A percentile compares a stretch with the other conserved stretches of the same genome.
Evolutionary conservation across 2,888 invertebrate species (phyloP).

Genomic region (Cheilosia variabilis): DNA sequence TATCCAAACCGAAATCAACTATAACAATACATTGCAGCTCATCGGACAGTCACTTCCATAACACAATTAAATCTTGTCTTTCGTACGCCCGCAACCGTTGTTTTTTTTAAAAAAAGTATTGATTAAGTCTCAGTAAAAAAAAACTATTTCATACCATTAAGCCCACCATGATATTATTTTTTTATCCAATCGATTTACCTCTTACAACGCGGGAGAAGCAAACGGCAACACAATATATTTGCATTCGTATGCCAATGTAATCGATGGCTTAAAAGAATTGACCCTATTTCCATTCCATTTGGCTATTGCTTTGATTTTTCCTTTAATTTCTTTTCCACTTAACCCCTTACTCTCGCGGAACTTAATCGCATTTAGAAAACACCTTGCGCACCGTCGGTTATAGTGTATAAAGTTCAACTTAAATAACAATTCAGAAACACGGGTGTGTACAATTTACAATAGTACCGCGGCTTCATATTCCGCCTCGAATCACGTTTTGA

Average conservation of each 20-base stretch:
- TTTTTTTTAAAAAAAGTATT: constrained; percentile 6
- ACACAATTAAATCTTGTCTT: not conserved
- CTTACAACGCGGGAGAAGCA: not conserved
- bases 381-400: constrained; percentile 32
- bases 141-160: not conserved
- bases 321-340: constrained; percentile 31
- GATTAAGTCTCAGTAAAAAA: not conserved
- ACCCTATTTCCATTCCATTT: constrained; percentile 50
- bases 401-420: constrained; percentile 35
- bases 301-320: constrained; percentile 58
- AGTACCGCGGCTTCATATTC: constrained; percentile 29
- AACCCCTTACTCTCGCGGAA: constrained; percentile 4
- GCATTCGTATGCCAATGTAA: constrained; percentile 36
- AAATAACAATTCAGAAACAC: constrained; percentile 28
- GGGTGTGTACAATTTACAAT: constrained; percentile 12
- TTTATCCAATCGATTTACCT: constrained; percentile 36
- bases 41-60: not conserved
- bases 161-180: not conserved
- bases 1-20: not conserved
- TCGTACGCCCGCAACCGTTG: not conserved
- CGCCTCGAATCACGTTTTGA: constrained; percentile 59
- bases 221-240: constrained; percentile 17
- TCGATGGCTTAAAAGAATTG: constrained; percentile 46
- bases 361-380: constrained; percentile 49
- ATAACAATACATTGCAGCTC: not conserved